phyloP scores from a whole-genome alignment of 2,797 vertebrate species.

The Coendou prehensilis region DNA sequence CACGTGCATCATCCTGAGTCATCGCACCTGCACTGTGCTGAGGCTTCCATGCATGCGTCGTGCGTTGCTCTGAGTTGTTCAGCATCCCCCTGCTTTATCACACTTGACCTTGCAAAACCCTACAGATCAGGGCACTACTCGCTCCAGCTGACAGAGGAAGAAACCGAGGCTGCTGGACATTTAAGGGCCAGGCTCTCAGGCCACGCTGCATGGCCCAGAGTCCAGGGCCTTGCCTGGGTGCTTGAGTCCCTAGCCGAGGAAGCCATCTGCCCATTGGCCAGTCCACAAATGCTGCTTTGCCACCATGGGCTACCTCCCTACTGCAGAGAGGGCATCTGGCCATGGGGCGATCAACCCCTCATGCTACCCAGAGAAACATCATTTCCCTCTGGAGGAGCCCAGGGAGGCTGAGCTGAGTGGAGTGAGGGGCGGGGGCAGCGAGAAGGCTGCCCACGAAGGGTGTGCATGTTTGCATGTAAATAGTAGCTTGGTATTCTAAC shows the following conservation, averaged over 20 bases:
- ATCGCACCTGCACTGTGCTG: not conserved
- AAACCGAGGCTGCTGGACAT: fast-evolving
- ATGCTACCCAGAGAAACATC: fast-evolving
- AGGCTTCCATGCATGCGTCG: no score
- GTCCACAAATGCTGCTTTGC: fast-evolving
- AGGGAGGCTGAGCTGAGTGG: fast-evolving
- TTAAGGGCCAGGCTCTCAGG: fast-evolving
- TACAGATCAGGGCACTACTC: fast-evolving
- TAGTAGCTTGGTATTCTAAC: fast-evolving
- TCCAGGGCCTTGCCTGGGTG: not conserved
- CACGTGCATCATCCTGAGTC: fast-evolving
- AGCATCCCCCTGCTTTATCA: not conserved
- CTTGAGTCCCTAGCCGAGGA: fast-evolving
- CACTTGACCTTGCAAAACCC: not conserved
- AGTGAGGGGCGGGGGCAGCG: fast-evolving
- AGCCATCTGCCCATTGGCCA: not conserved
- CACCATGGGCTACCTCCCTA: not conserved
- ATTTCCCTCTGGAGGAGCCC: not conserved
- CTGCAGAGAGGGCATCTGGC: not conserved
- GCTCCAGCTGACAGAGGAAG: not conserved
- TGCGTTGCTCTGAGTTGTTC: fast-evolving
- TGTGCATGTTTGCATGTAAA: fast-evolving
- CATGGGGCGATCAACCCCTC: not conserved
- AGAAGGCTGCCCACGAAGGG: fast-evolving
- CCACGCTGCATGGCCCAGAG: fast-evolving